Conservation (phyloP, 2,888 invertebrate species). For the Acanthopleura granulata region DNA sequence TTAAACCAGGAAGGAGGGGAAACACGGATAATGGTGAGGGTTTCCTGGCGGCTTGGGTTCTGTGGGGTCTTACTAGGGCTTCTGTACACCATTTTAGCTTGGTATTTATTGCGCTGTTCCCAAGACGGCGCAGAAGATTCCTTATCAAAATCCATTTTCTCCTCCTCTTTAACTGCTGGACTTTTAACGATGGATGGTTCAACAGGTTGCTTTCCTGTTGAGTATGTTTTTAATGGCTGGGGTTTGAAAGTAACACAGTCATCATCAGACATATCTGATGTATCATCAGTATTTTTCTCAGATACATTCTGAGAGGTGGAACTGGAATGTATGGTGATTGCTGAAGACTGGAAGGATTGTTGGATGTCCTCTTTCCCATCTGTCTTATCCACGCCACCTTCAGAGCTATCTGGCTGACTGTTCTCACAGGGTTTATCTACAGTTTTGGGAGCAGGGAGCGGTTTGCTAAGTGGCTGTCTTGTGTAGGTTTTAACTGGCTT, state of each 20-base stretch:
- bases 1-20: constrained; percentile 5
- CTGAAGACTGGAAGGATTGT: neutral
- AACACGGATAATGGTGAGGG: neutral
- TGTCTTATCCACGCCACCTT: neutral
- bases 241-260: neutral
- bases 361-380: neutral
- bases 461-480: constrained; percentile 21
- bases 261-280: neutral
- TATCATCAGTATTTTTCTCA: neutral
- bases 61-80: neutral
- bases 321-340: neutral
- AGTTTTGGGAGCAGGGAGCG: neutral
- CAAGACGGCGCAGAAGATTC: neutral
- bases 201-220: neutral
- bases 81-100: neutral
- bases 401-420: neutral
- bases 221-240: neutral
- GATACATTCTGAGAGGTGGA: neutral
- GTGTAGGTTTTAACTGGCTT: constrained; percentile 39
- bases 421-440: neutral
- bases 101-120: constrained; percentile 13
- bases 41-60: constrained; percentile 2
- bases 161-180: no score
- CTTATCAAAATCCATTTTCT: neutral
- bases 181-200: neutral